Conservation (phyloP, 2,113 vertebrate species). For the Silurus asotus region DNA sequence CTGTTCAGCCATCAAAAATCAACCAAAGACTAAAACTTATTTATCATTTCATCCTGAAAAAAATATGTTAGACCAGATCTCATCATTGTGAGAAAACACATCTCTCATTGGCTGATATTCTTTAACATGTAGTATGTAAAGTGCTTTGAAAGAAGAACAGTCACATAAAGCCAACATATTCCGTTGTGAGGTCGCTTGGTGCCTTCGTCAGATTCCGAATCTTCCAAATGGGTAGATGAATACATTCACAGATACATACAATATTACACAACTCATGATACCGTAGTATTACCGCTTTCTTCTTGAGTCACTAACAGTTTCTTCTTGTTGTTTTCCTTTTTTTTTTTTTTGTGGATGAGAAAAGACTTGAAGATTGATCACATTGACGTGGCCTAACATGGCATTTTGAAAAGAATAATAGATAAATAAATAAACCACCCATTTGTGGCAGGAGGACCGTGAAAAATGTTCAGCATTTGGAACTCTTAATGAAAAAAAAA, state of each 20-base stretch:
- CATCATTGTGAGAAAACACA: not conserved
- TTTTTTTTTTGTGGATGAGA: constrained; percentile 72
- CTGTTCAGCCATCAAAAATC: not conserved
- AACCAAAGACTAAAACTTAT: constrained; percentile 37
- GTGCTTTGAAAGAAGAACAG: not conserved
- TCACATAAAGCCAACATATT: constrained; percentile 8
- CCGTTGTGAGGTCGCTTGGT: constrained; percentile 36
- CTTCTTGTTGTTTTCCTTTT: constrained; percentile 52
- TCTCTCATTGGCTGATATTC: constrained; percentile 10
- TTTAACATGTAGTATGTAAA: constrained; percentile 10
- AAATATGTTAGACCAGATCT: constrained; percentile 11
- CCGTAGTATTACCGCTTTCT: constrained; percentile 78
- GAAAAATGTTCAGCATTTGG: constrained; percentile 91
- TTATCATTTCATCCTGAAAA: not conserved
- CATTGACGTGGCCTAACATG: constrained; percentile 82
- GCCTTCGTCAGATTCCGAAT: constrained; percentile 77
- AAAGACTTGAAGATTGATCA: constrained; percentile 77
- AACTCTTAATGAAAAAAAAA: constrained; percentile 78
- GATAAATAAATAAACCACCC: constrained; percentile 48
- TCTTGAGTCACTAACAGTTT: constrained; percentile 65
- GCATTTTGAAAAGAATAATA: constrained; percentile 69
- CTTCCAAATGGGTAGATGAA: constrained; percentile 79
- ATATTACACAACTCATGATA: constrained; percentile 83
- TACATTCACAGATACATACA: constrained; percentile 63
- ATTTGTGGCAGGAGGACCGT: constrained; percentile 79